These are phyloP conservation scores for Aphelinus atriplicis DNA, from an alignment of 1,140 invertebrate genomes.

Conservation along the genomic window DNA sequence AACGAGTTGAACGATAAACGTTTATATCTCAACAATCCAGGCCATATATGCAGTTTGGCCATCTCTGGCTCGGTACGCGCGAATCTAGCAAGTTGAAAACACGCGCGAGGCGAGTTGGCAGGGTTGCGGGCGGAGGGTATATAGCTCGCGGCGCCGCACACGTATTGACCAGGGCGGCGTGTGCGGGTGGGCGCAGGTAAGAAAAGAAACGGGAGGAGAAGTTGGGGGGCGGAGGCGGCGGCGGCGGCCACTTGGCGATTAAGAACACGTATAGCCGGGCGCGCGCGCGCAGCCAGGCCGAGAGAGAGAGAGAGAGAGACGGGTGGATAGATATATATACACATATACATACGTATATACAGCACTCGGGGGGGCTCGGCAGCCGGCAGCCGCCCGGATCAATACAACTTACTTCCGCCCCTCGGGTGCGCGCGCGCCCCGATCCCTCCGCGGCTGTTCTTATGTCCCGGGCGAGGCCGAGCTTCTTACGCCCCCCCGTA, in stretches of 20 bases:
- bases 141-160: too few relatives aligned
- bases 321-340: neutral
- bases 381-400: conserved; percentile 54
- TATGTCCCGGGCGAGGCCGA: conserved; percentile 60
- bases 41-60: too few relatives aligned
- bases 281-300: neutral
- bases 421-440: conserved; percentile 46
- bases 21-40: too few relatives aligned
- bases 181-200: conserved; percentile 4
- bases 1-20: too few relatives aligned
- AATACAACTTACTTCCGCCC: conserved; percentile 66
- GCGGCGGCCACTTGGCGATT: conserved; percentile 64
- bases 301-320: neutral
- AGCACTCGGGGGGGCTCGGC: conserved; percentile 38
- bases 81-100: too few relatives aligned
- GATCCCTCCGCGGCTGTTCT: conserved; percentile 54
- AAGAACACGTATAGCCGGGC: conserved; percentile 67
- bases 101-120: too few relatives aligned
- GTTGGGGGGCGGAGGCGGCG: conserved; percentile 58
- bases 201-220: conserved; percentile 37
- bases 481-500: neutral
- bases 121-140: too few relatives aligned
- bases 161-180: too few relatives aligned
- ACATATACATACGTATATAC: too few relatives aligned
- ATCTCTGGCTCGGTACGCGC: too few relatives aligned